phyloP scores from a whole-genome alignment of 1,140 invertebrate species.

The Polyergus mexicanus region DNA sequence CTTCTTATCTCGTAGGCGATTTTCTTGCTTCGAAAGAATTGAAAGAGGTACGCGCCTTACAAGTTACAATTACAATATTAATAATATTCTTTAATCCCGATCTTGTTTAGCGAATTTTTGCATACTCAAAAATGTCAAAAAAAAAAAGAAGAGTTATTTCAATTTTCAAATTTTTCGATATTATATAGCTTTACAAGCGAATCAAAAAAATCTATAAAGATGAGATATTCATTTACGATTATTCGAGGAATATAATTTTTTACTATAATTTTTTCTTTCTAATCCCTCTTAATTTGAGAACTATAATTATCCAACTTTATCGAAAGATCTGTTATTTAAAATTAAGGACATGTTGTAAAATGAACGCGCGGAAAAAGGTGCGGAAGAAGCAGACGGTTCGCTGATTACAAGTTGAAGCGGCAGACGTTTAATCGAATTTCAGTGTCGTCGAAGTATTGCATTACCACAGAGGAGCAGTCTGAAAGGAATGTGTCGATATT shows the following conservation, averaged over 20 bases:
- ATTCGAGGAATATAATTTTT: neutral
- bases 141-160: neutral
- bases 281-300: neutral
- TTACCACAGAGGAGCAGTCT: slow-evolving; percentile 45
- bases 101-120: neutral
- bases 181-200: neutral
- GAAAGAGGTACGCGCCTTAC: too few relatives aligned
- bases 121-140: neutral
- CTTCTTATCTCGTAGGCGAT: neutral
- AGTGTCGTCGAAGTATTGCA: slow-evolving; percentile 23
- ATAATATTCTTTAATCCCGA: neutral
- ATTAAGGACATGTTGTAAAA: neutral
- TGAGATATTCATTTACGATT: neutral
- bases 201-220: neutral
- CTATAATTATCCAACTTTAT: neutral
- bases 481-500: slow-evolving; percentile 52
- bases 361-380: neutral
- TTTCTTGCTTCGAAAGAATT: neutral
- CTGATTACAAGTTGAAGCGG: slow-evolving; percentile 57
- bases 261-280: too few relatives aligned
- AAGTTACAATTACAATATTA: neutral
- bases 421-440: slow-evolving; percentile 57
- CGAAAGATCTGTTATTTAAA: neutral
- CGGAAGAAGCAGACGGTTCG: neutral
- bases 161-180: neutral